Base-by-base conservation (phyloP, 2,113 vertebrate species). In the Thalassoma bifasciatum region DNA sequence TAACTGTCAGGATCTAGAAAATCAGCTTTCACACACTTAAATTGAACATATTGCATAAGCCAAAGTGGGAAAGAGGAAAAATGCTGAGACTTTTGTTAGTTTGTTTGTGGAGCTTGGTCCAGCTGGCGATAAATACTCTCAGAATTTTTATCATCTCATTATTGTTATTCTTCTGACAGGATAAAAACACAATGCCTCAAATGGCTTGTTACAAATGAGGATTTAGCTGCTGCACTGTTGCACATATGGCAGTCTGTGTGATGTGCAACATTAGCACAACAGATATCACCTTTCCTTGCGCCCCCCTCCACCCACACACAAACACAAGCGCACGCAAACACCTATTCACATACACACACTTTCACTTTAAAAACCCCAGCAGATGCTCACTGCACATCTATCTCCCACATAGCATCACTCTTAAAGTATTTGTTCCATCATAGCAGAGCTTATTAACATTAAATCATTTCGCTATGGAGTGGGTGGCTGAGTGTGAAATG, bases 401-500 rank as follows among this genome's bases (percentile, higher is more conserved):
- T 84, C 78, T 83, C 81, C 81, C 81, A 88, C 84, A 80, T 86
- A 86, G 57, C 58, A 81, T 73, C 75, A 82, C 66, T 66, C 78
- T 80, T 69, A 75, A 79, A 78, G 56, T 83, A 70, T 71, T 80
- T 83, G 66, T 76, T 89, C 66, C 85, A 84, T 75, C 77, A 85
- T 58, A 79, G 46, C 64, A 4, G 5, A 22, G 71, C 84, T 89
- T 84, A 88, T 84, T 86, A 84, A 76, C 81, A 87, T 87, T 75
- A 90, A 86, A 86, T 88, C 80, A 72, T 73, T 34, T 64, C 51
- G 56, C 72, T 51, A 23, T 78, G 72, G 85, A 87, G 89, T 86
- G 84, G 82, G 85, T 82, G 88, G 85, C 63, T 90, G 82, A 75
- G 84, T 88, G 82, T 78, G 76, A 86, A 88, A 89, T 90, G 79